Conservation (phyloP, 2,888 invertebrate genomes). For the Drosophila conformis region DNA sequence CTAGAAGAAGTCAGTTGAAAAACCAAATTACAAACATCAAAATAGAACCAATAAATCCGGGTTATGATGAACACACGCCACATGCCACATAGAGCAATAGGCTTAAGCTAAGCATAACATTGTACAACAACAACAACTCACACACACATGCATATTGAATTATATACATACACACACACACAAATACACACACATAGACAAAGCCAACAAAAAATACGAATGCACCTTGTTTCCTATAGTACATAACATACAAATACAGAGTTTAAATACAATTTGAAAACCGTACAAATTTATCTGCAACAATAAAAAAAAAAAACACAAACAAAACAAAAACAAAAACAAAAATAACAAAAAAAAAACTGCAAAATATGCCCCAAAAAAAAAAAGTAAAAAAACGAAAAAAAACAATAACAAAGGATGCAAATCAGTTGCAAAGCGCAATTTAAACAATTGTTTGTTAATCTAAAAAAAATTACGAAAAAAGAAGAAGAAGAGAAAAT, state of each 20-base stretch:
- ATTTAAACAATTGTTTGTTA: conserved; percentile 54
- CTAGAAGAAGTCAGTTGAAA: conserved; percentile 3
- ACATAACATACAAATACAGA: conserved; percentile 51
- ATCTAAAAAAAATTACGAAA: conserved; percentile 17
- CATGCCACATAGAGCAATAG: conserved; percentile 41
- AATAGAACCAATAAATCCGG: conserved; percentile 24
- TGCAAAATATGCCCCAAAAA: conserved; percentile 29
- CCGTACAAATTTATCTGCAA: conserved; percentile 76
- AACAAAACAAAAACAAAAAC: conserved; percentile 26
- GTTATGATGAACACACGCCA: conserved; percentile 11
- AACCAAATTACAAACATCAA: conserved; percentile 22
- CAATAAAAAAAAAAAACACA: conserved; percentile 38
- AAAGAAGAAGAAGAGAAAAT: conserved; percentile 15
- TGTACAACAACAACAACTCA: conserved; percentile 35
- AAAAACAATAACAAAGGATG: conserved; percentile 12
- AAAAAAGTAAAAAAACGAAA: background rate
- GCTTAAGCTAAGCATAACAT: conserved; percentile 35
- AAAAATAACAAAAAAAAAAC: conserved; percentile 26
- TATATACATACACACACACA: conserved; percentile 44
- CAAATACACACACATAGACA: conserved; percentile 47
- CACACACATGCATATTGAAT: conserved; percentile 12
- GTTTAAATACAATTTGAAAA: conserved; percentile 62
- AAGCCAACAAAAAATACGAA: conserved; percentile 45
- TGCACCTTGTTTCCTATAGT: conserved; percentile 77
- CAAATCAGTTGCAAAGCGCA: conserved; percentile 31